Evolutionary conservation across 2,113 vertebrate species (phyloP).

Genomic region (Sterna hirundo): DNA sequence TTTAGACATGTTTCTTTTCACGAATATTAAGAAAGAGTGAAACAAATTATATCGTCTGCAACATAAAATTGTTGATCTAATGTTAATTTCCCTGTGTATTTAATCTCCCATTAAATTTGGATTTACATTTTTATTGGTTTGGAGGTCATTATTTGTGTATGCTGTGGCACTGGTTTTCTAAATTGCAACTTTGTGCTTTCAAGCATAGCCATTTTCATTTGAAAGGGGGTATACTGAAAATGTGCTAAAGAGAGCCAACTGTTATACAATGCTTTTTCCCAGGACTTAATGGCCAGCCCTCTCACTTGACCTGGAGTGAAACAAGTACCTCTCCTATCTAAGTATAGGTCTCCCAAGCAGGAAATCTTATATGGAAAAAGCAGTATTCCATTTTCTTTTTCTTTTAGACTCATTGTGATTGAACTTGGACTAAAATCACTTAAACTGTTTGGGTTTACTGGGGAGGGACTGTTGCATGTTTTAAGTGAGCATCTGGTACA

Average conservation of each 20-base stretch:
- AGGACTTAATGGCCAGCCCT: slow-evolving; percentile 2
- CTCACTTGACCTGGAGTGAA: not conserved
- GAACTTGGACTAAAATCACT: not conserved
- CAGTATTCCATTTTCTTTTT: not conserved
- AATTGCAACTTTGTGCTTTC: slow-evolving; percentile 66
- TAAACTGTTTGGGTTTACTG: not conserved
- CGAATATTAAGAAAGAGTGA: not conserved
- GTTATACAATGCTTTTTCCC: slow-evolving; percentile 1
- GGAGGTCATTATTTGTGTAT: slow-evolving; percentile 41
- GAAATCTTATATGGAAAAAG: not conserved
- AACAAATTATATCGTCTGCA: not conserved
- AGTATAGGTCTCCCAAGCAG: not conserved
- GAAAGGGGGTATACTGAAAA: slow-evolving; percentile 39
- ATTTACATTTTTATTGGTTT: slow-evolving; percentile 75
- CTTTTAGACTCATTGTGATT: not conserved
- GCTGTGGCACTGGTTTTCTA: slow-evolving; percentile 28
- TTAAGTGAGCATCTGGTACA: slow-evolving; percentile 2
- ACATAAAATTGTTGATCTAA: slow-evolving; percentile 53
- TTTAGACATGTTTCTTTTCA: not conserved
- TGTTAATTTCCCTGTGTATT: slow-evolving; percentile 53
- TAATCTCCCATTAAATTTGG: slow-evolving; percentile 64
- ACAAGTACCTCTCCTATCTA: not conserved
- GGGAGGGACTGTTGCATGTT: not conserved
- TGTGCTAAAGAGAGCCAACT: not conserved
- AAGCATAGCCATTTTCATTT: slow-evolving; percentile 66